Evolutionary conservation across 2,888 invertebrate species (phyloP).

Genomic region (Andrena haemorrhoa): DNA sequence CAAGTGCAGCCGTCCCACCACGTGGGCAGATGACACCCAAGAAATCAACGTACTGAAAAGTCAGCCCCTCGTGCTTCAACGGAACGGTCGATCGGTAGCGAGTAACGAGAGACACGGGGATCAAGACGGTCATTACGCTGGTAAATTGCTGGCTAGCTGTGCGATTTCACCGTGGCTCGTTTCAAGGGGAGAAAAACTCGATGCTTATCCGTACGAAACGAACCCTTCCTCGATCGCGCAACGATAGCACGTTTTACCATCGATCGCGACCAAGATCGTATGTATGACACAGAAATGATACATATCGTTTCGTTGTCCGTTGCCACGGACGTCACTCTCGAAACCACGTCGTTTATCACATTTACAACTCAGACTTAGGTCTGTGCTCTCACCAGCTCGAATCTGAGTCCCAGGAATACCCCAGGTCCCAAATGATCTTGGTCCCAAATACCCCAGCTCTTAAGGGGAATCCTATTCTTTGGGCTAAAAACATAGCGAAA

Average conservation of each 20-base stretch:
- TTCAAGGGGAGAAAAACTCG: slow-evolving; percentile 11
- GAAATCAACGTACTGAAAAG: slow-evolving; percentile 38
- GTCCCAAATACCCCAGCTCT: too few species aligned
- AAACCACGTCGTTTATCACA: slow-evolving; percentile 23
- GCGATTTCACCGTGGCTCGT: slow-evolving; percentile 39
- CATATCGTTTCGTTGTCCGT: slow-evolving; percentile 53
- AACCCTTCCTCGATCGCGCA: slow-evolving; percentile 47
- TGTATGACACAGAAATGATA: slow-evolving; percentile 54
- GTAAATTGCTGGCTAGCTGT: slow-evolving; percentile 22
- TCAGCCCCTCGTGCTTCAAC: slow-evolving; percentile 1
- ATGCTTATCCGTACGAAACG: slow-evolving; percentile 54
- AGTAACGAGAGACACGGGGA: slow-evolving; percentile 22
- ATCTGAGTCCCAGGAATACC: not conserved
- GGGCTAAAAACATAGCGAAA: too few species aligned
- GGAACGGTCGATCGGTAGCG: slow-evolving; percentile 22
- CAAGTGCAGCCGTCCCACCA: not conserved
- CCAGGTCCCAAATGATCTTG: too few species aligned
- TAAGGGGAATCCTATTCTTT: too few species aligned
- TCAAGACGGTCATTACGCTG: slow-evolving; percentile 27
- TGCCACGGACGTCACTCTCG: slow-evolving; percentile 27
- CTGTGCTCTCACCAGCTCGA: not conserved
- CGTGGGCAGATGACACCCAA: slow-evolving; percentile 33
- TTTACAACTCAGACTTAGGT: not conserved
- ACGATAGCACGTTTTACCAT: slow-evolving; percentile 52
- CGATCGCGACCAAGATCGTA: slow-evolving; percentile 44